These are phyloP conservation scores for Poecilia latipinna DNA, from an alignment of 2,113 vertebrate species.

Conservation along the genomic window DNA sequence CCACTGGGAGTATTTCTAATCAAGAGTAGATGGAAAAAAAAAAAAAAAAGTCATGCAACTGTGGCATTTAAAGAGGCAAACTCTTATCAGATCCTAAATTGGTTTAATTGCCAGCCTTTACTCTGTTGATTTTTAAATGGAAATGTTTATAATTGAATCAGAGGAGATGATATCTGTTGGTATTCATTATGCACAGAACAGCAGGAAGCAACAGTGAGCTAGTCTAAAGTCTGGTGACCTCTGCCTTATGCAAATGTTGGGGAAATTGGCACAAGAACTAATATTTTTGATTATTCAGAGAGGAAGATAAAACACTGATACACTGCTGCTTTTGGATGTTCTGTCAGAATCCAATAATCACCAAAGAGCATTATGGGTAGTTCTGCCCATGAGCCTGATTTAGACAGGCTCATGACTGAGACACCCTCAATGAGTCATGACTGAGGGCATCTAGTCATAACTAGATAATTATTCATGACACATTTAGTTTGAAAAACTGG, in stretches of 20 bases:
- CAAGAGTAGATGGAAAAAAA: not conserved
- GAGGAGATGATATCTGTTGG: slow-evolving; percentile 15
- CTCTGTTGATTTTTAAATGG: not conserved
- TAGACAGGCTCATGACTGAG: too few relatives aligned
- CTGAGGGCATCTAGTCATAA: not conserved
- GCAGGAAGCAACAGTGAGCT: slow-evolving; percentile 1
- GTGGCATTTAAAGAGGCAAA: slow-evolving; percentile 6
- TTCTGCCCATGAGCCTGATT: too few relatives aligned
- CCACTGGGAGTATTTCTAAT: not conserved
- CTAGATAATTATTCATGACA: too few relatives aligned
- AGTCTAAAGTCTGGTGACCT: slow-evolving; percentile 4
- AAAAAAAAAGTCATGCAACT: not conserved
- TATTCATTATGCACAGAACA: slow-evolving; percentile 32
- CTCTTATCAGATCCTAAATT: not conserved
- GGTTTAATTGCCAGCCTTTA: slow-evolving; percentile 6
- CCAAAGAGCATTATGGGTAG: not conserved
- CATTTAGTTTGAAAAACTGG: too few relatives aligned
- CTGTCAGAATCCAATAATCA: slow-evolving; percentile 13
- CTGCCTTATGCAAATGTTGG: slow-evolving; percentile 17
- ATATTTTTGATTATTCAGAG: not conserved
- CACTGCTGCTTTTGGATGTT: not conserved
- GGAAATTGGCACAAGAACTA: slow-evolving; percentile 17
- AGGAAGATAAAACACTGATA: slow-evolving; percentile 2
- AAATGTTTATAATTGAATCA: slow-evolving; percentile 16
- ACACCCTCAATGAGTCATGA: too few relatives aligned